A percentile compares a stretch with the other conserved stretches of the same genome.
Evolutionary conservation across 2,888 invertebrate genomes (phyloP).

Genomic region (Stenodera caucasica): DNA sequence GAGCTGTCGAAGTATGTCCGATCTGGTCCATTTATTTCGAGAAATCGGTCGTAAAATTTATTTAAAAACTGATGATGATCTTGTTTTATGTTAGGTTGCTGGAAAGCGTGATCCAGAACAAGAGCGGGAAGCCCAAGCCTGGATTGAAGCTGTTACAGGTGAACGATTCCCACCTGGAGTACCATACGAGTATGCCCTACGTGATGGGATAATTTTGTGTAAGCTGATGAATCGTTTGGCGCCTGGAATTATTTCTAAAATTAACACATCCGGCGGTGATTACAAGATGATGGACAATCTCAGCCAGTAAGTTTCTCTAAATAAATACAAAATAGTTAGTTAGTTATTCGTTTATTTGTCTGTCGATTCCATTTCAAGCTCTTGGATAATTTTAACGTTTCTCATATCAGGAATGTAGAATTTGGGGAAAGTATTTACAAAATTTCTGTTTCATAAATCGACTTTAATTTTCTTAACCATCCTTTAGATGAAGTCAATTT

Average conservation of each 20-base stretch:
- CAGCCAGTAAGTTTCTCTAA: slow-evolving; percentile 69
- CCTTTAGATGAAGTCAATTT: neutral
- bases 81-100: slow-evolving; percentile 65
- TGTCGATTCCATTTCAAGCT: too few relatives aligned
- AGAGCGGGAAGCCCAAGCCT: slow-evolving; percentile 78
- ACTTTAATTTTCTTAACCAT: too few relatives aligned
- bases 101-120: slow-evolving; percentile 80
- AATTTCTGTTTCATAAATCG: neutral
- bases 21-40: too few relatives aligned
- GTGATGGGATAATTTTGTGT: slow-evolving; percentile 84
- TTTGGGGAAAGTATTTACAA: neutral
- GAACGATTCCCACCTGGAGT: slow-evolving; percentile 72
- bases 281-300: slow-evolving; percentile 98
- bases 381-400: slow-evolving; percentile 18
- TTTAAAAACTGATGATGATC: neutral
- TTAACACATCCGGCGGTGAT: slow-evolving; percentile 84
- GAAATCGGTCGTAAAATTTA: neutral
- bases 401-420: slow-evolving; percentile 15
- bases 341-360: neutral
- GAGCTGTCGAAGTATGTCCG: too few relatives aligned
- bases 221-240: slow-evolving; percentile 86
- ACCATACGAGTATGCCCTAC: slow-evolving; percentile 76
- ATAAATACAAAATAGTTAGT: slow-evolving; percentile 9
- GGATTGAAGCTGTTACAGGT: slow-evolving; percentile 83
- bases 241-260: slow-evolving; percentile 81